Conservation (phyloP, 2,888 invertebrate species). For the Luffia ferchaultella region DNA sequence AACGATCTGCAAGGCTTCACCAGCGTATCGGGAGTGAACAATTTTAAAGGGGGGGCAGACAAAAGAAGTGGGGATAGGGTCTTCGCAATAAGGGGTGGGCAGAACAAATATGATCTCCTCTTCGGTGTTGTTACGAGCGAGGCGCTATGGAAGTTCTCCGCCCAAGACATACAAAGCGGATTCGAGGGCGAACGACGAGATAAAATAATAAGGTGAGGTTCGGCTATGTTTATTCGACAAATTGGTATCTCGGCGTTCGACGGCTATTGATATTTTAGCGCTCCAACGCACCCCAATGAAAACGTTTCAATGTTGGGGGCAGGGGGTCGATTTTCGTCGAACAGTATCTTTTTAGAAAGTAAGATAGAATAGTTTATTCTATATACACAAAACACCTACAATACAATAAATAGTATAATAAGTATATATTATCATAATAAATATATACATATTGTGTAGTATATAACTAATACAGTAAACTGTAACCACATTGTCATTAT, state of each 20-base stretch:
- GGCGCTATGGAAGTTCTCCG: constrained; percentile 90
- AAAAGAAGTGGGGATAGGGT: constrained; percentile 70
- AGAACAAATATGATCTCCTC: constrained; percentile 82
- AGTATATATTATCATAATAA: too few relatives aligned
- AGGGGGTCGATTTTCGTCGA: too few relatives aligned
- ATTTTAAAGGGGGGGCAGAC: constrained; percentile 56
- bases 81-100: constrained; percentile 61
- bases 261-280: constrained; percentile 1
- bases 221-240: constrained; percentile 46
- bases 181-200: constrained; percentile 90
- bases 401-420: too few relatives aligned
- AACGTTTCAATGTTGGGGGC: too few relatives aligned
- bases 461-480: too few relatives aligned
- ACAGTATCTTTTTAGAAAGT: too few relatives aligned
- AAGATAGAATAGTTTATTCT: too few relatives aligned
- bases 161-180: constrained; percentile 84
- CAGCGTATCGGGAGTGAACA: constrained; percentile 67
- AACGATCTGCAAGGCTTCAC: constrained; percentile 71
- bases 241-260: constrained; percentile 24
- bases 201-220: constrained; percentile 74
- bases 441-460: too few relatives aligned
- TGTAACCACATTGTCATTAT: too few relatives aligned
- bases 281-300: too few relatives aligned
- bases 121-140: constrained; percentile 94
- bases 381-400: too few relatives aligned